A percentile compares a stretch with the other conserved stretches of the same genome.
Evolutionary conservation across 2,888 invertebrate species (phyloP).

Genomic region (Alcis repandata): DNA sequence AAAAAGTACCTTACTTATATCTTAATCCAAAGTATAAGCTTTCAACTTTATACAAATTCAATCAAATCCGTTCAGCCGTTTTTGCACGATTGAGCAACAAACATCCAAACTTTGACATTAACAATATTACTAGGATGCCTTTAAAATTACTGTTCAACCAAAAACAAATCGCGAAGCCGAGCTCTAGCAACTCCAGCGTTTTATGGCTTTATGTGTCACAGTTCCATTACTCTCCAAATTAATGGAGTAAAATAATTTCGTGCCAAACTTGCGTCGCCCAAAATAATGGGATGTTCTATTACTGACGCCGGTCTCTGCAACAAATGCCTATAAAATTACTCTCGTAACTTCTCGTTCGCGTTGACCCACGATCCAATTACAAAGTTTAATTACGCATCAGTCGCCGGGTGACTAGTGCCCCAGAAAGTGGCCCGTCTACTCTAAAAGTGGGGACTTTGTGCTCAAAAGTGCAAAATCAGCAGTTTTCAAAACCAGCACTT

Average conservation of each 20-base stretch:
- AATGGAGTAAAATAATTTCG: slow-evolving; percentile 17
- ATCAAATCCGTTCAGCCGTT: too few species aligned
- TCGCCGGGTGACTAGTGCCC: slow-evolving; percentile 42
- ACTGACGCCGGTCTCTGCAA: slow-evolving; percentile 29
- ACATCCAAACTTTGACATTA: too few species aligned
- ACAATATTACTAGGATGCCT: too few species aligned
- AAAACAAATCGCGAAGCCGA: too few species aligned
- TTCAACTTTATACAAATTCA: too few species aligned
- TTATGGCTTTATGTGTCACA: neutral
- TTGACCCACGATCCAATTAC: slow-evolving; percentile 65
- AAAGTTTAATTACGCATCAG: slow-evolving; percentile 70
- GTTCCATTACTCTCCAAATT: slow-evolving; percentile 6
- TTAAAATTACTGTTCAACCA: too few species aligned
- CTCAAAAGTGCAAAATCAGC: neutral
- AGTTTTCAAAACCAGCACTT: too few species aligned
- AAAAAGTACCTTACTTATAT: too few species aligned
- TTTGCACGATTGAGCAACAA: too few species aligned
- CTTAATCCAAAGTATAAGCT: too few species aligned
- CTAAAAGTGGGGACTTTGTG: slow-evolving; percentile 8
- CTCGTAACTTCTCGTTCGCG: slow-evolving; percentile 41
- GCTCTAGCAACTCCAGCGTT: neutral
- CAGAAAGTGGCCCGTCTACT: slow-evolving; percentile 17
- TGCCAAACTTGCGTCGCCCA: slow-evolving; percentile 5
- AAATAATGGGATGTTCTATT: slow-evolving; percentile 37
- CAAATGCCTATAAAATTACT: slow-evolving; percentile 46